These are phyloP conservation scores for Drosophila putrida DNA, from an alignment of 2,888 invertebrate genomes.

Conservation along the genomic window DNA sequence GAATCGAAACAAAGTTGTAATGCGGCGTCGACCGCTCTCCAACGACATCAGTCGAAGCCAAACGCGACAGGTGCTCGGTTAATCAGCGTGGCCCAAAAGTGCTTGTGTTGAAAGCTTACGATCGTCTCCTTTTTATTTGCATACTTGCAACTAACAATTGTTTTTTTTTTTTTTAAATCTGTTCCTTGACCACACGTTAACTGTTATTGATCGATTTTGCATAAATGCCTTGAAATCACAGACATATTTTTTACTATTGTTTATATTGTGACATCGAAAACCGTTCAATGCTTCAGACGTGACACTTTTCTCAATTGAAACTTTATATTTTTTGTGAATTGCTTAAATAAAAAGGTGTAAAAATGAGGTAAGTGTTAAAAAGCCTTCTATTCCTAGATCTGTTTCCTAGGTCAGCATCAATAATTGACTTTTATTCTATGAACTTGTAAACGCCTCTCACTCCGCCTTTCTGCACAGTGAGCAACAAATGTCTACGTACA, in stretches of 20 bases:
- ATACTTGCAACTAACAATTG: too few species aligned
- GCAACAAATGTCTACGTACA: too few species aligned
- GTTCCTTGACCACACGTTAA: constrained; percentile 17
- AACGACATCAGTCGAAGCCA: constrained; percentile 45
- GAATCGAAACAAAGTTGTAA: constrained; percentile 58
- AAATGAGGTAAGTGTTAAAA: constrained; percentile 53
- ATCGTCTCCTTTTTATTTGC: background rate
- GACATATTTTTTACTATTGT: constrained; percentile 8
- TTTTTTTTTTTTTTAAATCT: background rate
- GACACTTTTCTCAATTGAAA: constrained; percentile 26
- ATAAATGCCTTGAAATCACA: constrained; percentile 6
- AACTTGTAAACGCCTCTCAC: background rate
- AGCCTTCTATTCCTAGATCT: background rate
- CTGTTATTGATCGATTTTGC: background rate
- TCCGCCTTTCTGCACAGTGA: background rate
- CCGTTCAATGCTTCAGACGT: constrained; percentile 40
- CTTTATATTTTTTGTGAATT: background rate
- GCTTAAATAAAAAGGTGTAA: constrained; percentile 14
- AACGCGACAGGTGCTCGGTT: constrained; percentile 53
- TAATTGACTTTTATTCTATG: background rate
- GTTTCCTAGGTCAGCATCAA: background rate
- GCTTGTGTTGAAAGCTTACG: constrained; percentile 4
- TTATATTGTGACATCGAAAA: constrained; percentile 5
- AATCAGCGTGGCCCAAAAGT: background rate
- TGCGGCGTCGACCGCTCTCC: constrained; percentile 29